Base-by-base conservation (phyloP, 1,140 invertebrate species). In the Drosophila seguyi region DNA sequence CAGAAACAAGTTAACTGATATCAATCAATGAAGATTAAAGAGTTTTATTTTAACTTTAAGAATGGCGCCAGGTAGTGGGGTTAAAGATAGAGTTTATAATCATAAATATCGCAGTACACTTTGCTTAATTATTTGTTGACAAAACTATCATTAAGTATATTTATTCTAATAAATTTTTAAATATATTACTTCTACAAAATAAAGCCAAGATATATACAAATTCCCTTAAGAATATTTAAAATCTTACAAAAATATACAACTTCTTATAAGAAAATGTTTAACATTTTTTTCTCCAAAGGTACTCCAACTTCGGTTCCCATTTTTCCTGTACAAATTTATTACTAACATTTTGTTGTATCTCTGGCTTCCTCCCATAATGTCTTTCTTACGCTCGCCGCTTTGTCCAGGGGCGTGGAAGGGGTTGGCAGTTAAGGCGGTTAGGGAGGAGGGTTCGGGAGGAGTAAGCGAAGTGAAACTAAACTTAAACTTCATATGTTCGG, bases 401-500 rank as follows among this genome's bases (percentile, higher is more conserved):
- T 47, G 56, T 42, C 44, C 45, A 42, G 27, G 39, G 50, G 63
- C 38, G 38, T 39, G 48, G 50, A 10, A 10, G 42, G 66, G 53
- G 25, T 18, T 27, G 56, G 31, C n/a, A 16, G 29, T 10, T 14
- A 1, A 8, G n/a, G 31, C 38, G 20, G n/a, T 14, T 13, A 4
- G 8, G 16, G 16, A 31, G 18, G 52, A 22, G 52, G 52, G 1
- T 38, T 14, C 22, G 71, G 38, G 31, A 31, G 67, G 27, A 29
- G 44, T 65, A 45, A 58, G n/a, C 45, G 74, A 76, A 68, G 74
- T 60, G 74, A 78, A 77, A 69, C 61, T 56, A 77, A 77, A 78
- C 74, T 68, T 78, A 69, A 77, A 78, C 69, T 72, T 73, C 69
- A 73, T 73, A 73, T 73, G 66, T 73, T 73, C 18, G 44, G 47